phyloP scores from a whole-genome alignment of 2,888 invertebrate species.

The Hemicrepidius hirtus region DNA sequence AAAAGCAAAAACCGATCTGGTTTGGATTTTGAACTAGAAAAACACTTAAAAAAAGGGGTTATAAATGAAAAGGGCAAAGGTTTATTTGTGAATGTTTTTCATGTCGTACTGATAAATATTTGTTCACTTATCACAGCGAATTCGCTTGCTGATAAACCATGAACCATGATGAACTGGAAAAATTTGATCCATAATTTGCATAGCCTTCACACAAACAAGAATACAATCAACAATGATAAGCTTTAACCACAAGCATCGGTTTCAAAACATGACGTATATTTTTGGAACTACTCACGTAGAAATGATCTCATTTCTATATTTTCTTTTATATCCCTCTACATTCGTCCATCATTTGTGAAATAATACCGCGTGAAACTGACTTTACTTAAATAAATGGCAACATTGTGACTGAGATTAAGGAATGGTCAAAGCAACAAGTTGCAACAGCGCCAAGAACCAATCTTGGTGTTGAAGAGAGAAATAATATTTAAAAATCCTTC shows the following conservation, averaged over 20 bases:
- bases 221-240: neutral
- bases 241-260: neutral
- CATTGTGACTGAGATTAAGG: slow-evolving; percentile 62
- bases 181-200: slow-evolving; percentile 22
- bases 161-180: slow-evolving; percentile 34
- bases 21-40: neutral
- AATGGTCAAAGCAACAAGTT: slow-evolving; percentile 64
- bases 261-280: neutral
- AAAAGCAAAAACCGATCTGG: slow-evolving; percentile 47
- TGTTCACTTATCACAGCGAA: slow-evolving; percentile 29
- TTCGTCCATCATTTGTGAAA: neutral
- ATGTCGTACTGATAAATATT: slow-evolving; percentile 7
- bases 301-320: neutral
- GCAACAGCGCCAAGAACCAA: slow-evolving; percentile 63
- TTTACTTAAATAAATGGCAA: slow-evolving; percentile 60
- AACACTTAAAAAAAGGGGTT: neutral
- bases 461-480: slow-evolving; percentile 36
- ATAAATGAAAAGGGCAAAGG: slow-evolving; percentile 33
- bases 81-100: slow-evolving; percentile 40
- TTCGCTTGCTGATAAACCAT: slow-evolving; percentile 36
- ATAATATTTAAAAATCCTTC: slow-evolving; percentile 21
- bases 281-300: neutral
- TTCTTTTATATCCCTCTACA: too few species aligned
- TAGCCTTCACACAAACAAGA: slow-evolving; percentile 16
- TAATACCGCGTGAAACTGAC: slow-evolving; percentile 58